Evolutionary conservation across 2,113 vertebrate genomes (phyloP), one percentile per base, ranked within the genome.

Genomic region (Ailuropoda melanoleuca): DNA sequence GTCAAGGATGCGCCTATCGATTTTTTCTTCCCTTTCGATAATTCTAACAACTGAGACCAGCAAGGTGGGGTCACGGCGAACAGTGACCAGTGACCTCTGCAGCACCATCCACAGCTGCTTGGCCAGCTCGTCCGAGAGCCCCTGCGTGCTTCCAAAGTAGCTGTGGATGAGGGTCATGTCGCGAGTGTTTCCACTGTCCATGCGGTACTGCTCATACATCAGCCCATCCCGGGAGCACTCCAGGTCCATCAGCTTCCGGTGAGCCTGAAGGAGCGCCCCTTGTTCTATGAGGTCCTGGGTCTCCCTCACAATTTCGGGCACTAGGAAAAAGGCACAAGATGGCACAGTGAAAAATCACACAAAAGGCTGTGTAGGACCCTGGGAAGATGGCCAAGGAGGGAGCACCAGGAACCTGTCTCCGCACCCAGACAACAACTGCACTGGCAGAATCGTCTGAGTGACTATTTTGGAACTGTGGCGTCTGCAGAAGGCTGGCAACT

Each of bases 91-190:
- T 1, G 99, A 98, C 13, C 99, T 99, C 98, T 99, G 99, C 97
- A 99, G 99, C 23, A 99, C 99, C 99, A 99, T 99, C 99, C 99
- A 99, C 19, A 99, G 97, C 91, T 99, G 99, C 97, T 99, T 99
- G 93, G 99, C 99, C 97, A 99, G 70, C 82, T 99, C 99, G 21
- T 99, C 99, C 0, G 99, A 99, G 46, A 99, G 98, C 3, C 98
- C 99, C 98, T 99, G 99, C 31, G 99, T 99, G 98, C 99, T 98
- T 55, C 99, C 99, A 56, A 99, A 99, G 98, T 99, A 99, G 5
- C 98, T 98, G 29, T 99, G 99, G 98, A 99, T 99, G 80, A 99
- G 99, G 92, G 99, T 99, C 99, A 99, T 99, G 98, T 99, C 99
- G 0, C 99, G 99, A 0, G 99, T 99, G 98, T 99, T 99, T 97